A percentile compares a stretch with the other conserved stretches of the same genome.
phyloP scores from a whole-genome alignment of 2,888 invertebrate species.

The Troilus luridus region DNA sequence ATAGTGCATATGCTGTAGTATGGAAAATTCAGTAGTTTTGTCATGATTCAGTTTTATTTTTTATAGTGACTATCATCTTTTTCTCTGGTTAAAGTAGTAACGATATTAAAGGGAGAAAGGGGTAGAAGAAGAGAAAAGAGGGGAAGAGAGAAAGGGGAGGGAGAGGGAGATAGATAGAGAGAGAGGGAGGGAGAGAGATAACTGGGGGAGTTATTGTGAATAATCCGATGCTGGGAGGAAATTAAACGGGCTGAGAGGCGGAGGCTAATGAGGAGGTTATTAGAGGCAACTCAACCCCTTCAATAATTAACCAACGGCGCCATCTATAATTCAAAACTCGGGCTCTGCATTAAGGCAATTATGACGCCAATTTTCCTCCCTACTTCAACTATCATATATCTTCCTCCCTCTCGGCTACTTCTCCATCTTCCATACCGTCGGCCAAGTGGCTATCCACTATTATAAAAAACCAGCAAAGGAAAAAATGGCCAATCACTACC shows the following conservation, averaged over 20 bases:
- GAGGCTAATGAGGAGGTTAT: constrained; percentile 35
- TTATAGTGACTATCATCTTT: not conserved
- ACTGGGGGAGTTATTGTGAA: not conserved
- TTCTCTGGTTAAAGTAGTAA: not conserved
- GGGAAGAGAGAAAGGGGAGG: not conserved
- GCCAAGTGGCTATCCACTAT: not conserved
- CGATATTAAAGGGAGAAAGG: not conserved
- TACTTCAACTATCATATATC: constrained; percentile 17
- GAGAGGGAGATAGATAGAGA: not conserved
- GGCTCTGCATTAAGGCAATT: constrained; percentile 36
- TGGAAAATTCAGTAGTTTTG: not conserved
- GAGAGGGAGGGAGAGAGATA: not conserved
- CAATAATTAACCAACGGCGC: constrained; percentile 31
- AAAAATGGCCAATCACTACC: not conserved
- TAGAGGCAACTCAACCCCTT: not conserved
- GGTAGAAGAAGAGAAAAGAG: not conserved
- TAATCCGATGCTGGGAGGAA: constrained; percentile 1
- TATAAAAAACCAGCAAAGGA: not conserved
- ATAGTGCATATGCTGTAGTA: not conserved
- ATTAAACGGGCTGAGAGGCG: constrained; percentile 4
- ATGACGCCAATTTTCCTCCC: constrained; percentile 17
- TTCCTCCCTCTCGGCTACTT: not conserved
- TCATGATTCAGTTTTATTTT: not conserved
- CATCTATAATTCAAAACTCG: constrained; percentile 37
- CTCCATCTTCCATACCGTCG: not conserved